phyloP scores from a whole-genome alignment of 2,888 invertebrate genomes.

The Phrixothrix hirtus region DNA sequence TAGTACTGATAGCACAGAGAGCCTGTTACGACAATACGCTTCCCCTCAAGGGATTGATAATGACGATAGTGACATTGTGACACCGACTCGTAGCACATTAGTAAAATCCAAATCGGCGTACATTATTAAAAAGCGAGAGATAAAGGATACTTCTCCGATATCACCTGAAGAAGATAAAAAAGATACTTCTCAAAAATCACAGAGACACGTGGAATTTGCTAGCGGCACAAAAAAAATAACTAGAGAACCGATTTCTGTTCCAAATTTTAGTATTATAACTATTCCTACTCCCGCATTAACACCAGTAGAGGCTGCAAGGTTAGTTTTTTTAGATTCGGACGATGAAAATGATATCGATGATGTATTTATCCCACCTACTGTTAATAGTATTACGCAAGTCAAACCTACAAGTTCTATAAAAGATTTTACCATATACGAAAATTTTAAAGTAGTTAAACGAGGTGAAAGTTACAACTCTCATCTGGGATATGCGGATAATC shows the following conservation, averaged over 20 bases:
- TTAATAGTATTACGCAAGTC: conserved; percentile 36
- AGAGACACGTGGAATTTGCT: conserved; percentile 52
- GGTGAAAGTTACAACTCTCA: conserved; percentile 63
- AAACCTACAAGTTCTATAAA: conserved; percentile 34
- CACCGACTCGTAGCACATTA: conserved; percentile 53
- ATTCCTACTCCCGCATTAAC: conserved; percentile 68
- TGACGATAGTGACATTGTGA: conserved; percentile 46
- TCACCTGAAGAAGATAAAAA: conserved; percentile 43
- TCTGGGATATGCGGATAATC: conserved; percentile 56
- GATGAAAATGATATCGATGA: conserved; percentile 60
- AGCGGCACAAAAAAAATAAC: conserved; percentile 56
- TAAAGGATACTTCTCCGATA: conserved; percentile 48
- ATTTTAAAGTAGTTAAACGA: conserved; percentile 58
- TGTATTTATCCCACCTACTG: conserved; percentile 43
- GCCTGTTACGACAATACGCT: conserved; percentile 57
- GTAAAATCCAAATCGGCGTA: conserved; percentile 65
- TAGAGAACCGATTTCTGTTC: conserved; percentile 73
- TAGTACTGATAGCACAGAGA: conserved; percentile 68
- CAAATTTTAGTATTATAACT: conserved; percentile 68
- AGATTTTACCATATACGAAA: conserved; percentile 56
- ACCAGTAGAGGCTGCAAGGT: conserved; percentile 68
- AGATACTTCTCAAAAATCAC: conserved; percentile 32
- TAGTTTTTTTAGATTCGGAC: conserved; percentile 73
- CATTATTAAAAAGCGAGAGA: conserved; percentile 59
- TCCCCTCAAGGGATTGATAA: conserved; percentile 43